Base-by-base conservation (phyloP, 1,140 invertebrate species). In the Aphaenogaster ashmeadi region DNA sequence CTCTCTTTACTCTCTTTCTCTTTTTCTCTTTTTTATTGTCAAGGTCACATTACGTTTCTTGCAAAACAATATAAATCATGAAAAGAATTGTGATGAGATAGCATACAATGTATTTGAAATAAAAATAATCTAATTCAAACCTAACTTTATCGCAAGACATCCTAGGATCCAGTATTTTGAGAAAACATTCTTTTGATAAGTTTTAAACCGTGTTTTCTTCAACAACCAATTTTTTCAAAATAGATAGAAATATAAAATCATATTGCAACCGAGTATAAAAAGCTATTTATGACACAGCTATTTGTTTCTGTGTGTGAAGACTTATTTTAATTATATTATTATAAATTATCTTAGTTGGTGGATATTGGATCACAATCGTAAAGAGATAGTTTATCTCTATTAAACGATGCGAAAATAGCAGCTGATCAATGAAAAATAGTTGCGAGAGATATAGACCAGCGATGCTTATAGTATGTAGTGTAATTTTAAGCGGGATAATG, bases 371-470 rank as follows among this genome's bases (percentile, higher is more conserved):
- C 36, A 36, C 15, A 18, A 74, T 56, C 3, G 13, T 52, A 50
- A 66, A 38, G 13, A 52, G n/a, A 67, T 50, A 66, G 4, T 69
- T 67, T 54, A 69, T 69, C 47, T 11, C 13, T 2, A 64, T 15
- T 44, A 13, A 66, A 56, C 11, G n/a, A 54, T 41, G n/a, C n/a
- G 5, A 80, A 54, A 80, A 41, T 66, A 80, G 58, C 13, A 52
- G 7, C 36, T 69, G 4, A 69, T 69, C 62, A 69, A 80, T 41
- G 47, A 18, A 80, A 80, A 80, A 80, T 67, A 80, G 62, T 13
- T n/a, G 47, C 7, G n/a, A 38, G 36, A 54, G 47, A 54, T 67
- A 69, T 27, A 52, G 6, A 33, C 11, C n/a, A 4, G 4, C 36
- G 44, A 27, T 11, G 38, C 27, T 50, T 79, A 52, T 54, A 38